Base-by-base conservation (phyloP, 1,140 invertebrate genomes). In the Eueides isabella region DNA sequence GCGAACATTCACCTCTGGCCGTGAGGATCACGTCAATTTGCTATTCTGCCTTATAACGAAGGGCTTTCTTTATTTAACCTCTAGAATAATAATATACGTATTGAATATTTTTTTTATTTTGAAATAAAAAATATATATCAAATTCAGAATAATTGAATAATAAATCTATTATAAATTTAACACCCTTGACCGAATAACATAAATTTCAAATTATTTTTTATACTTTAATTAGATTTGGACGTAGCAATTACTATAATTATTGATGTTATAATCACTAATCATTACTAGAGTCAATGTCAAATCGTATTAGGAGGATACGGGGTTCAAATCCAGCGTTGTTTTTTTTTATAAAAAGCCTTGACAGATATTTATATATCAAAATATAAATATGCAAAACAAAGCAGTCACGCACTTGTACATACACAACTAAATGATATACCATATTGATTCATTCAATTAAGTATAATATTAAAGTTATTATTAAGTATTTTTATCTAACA, bases 1-100 rank as follows among this genome's bases (percentile, higher is more conserved):
- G 72, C 75, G 83, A 72, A 48, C 88, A 77, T 90, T 90, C 84
- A 90, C 85, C 88, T 85, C 71, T 81, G 80, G 62, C 81, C 79
- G 80, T 79, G 78, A 78, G 70, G 61, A 33, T 66, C 63, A 72
- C 41, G 29, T 35, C 64, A 31, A 68, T 55, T 68, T 48, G 9
- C 28, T 26, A 26, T 26, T 12, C 35, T 7, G 5, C 5, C 6
- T 55, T 11, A 55, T 4, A 55, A 26, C 7, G 41, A 7, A 44
- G 19, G 7, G 48, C 7, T 55, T 12, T 55, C 19, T 48, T 16
- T 14, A 38, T 38, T 38, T 38, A 2, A 16, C 1, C 12, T 1
- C 4, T 38, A 16, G 12, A 38, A 16, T 38, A 16, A 14, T 38
- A 38, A 16, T 48, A 48, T 23, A 19, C 6, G n/a, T 48, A 9